Percentiles rank a stretch among this genome's conserved stretches.
phyloP scores from a whole-genome alignment of 2,888 invertebrate species.

The Hirtodrosophila cameraria region DNA sequence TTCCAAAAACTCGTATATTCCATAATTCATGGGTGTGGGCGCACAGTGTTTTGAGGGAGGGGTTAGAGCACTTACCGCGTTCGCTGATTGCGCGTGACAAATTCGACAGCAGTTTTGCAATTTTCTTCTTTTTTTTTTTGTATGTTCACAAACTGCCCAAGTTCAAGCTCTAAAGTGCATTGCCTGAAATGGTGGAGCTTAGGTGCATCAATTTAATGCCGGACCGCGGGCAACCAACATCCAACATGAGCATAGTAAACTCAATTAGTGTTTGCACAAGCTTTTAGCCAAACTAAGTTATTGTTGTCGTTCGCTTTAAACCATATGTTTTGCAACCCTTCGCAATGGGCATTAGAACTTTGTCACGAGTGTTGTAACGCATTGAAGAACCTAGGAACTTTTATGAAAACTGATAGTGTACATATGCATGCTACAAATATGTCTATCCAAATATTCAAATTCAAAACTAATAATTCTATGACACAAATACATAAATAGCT shows the following conservation, averaged over 20 bases:
- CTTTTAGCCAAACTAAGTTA: slow-evolving; percentile 73
- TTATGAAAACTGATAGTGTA: too few species aligned
- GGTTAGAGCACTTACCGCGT: slow-evolving; percentile 59
- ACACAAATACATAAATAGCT: too few species aligned
- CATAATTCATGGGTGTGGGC: slow-evolving; percentile 41
- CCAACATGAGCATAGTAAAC: slow-evolving; percentile 49
- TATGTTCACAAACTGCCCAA: slow-evolving; percentile 21
- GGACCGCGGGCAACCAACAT: slow-evolving; percentile 13
- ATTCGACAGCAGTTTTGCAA: slow-evolving; percentile 68
- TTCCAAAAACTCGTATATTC: slow-evolving; percentile 6
- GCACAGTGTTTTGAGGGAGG: not conserved
- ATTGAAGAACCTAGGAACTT: too few species aligned
- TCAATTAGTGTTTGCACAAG: slow-evolving; percentile 68
- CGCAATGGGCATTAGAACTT: not conserved
- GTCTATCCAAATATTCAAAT: too few species aligned
- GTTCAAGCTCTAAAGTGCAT: slow-evolving; percentile 29
- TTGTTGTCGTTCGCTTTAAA: slow-evolving; percentile 37
- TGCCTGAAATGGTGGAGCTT: slow-evolving; percentile 1
- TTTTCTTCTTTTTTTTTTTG: slow-evolving; percentile 32
- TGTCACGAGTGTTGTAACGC: too few species aligned
- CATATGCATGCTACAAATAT: too few species aligned
- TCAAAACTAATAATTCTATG: too few species aligned
- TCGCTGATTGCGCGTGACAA: slow-evolving; percentile 68
- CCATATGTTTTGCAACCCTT: slow-evolving; percentile 16
- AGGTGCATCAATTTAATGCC: slow-evolving; percentile 48